Evolutionary conservation across 37 sponge, comb jelly and placozoan species (phyloP), one percentile per base, ranked within the genome.

Genomic region (Cliona cf. orientalis): DNA sequence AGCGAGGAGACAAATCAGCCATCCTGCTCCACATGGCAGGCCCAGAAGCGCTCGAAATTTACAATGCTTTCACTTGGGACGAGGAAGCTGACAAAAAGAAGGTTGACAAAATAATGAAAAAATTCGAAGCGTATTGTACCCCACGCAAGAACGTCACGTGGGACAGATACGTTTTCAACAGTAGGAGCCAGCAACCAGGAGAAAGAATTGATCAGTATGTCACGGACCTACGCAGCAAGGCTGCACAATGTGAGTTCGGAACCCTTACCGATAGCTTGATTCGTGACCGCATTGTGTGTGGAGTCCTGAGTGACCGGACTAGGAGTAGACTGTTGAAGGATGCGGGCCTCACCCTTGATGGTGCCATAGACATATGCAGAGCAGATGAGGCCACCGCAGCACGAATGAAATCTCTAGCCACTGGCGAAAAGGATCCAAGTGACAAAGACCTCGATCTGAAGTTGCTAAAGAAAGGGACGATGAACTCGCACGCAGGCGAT

Each of bases 111-210:
- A 44, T 57, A 6, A 9, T 9, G 39, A 46, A 66, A n/a, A 79
- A 44, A 49, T 80, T 80, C 22, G 61, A 80, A 19, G 71, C 39
- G n/a, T 57, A 69, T 29, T 80, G 81, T 60, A 80, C 29, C 22
- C 81, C 71, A 34, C 58, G 71, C 9, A 69, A 46, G 57, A 80
- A 80, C 42, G 71, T 80, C 71, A 69, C 81, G 6, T 69, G 71
- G 71, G 74, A 83, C 28, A 42, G 84, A 55, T 55, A 83, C 39
- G 71, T 75, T 34, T 84, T 84, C 58, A 84, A 76, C 69, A 84
- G 78, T 29, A 25, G 79, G 40, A 78, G 39, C 70, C 78, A 85
- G 31, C 71, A 69, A 37, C 29, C 31, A 12, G 78, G 62, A 29
- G 53, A 75, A 44, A 65, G 65, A 39, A 45, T 83, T 21, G 86